Conservation (phyloP, 2,113 vertebrate species). For the Sorex araneus region DNA sequence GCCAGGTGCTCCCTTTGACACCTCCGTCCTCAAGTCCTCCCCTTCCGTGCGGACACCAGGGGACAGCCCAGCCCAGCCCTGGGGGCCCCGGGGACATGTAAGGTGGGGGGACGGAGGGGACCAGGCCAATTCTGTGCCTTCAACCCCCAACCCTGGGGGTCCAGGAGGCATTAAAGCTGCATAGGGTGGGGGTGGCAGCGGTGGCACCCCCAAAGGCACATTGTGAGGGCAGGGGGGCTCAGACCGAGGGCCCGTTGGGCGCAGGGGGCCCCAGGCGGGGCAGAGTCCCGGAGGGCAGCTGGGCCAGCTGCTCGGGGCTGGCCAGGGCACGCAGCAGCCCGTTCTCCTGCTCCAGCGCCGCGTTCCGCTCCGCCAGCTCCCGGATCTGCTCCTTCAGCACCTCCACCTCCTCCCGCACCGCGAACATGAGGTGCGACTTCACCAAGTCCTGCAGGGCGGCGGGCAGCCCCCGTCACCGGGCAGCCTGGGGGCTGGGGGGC, state of each 20-base stretch:
- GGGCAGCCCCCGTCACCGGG: conserved; percentile 31
- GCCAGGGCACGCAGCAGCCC: conserved; percentile 87
- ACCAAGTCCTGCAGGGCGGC: conserved; percentile 89
- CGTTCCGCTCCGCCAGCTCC: conserved; percentile 89
- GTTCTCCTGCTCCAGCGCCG: conserved; percentile 90
- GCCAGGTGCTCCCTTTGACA: neutral
- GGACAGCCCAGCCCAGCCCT: conserved; percentile 27
- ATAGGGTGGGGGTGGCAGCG: conserved; percentile 77
- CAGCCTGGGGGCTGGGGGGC: neutral
- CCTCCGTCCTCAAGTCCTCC: neutral
- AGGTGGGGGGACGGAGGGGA: neutral
- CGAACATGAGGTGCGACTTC: conserved; percentile 92
- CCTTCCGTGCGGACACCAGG: conserved; percentile 40
- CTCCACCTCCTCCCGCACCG: conserved; percentile 92
- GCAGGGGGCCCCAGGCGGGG: conserved; percentile 73
- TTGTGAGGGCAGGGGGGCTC: conserved; percentile 82
- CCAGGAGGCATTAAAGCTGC: conserved; percentile 82
- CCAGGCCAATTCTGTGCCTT: conserved; percentile 62
- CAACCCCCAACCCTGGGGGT: conserved; percentile 47
- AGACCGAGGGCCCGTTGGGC: conserved; percentile 78
- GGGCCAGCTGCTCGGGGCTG: conserved; percentile 81
- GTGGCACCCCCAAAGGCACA: conserved; percentile 83
- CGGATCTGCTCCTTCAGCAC: conserved; percentile 90
- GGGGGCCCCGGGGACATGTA: neutral
- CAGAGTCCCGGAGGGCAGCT: conserved; percentile 76